Conservation (phyloP, 2,113 vertebrate genomes). For the Rhinopomastus cyanomelas region DNA sequence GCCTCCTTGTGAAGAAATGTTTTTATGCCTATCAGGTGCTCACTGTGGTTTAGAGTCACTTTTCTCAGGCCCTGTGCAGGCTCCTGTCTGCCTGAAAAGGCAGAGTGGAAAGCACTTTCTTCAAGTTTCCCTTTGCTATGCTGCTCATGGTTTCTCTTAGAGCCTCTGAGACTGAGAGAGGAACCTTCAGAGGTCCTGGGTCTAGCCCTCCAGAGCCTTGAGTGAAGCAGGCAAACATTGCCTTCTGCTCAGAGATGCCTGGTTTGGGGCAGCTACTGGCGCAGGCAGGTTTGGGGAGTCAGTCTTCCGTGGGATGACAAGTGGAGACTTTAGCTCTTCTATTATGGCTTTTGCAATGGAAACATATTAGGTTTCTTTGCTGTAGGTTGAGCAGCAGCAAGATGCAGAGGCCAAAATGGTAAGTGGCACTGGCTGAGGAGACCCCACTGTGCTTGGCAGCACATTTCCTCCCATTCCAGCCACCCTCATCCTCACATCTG, state of each 20-base stretch:
- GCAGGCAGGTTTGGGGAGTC: background rate
- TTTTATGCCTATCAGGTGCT: background rate
- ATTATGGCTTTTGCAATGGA: background rate
- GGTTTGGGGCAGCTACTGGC: background rate
- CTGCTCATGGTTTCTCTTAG: accelerated
- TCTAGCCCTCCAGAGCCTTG: background rate
- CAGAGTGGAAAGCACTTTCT: background rate
- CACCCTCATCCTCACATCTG: background rate
- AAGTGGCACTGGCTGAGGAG: background rate
- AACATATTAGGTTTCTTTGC: background rate
- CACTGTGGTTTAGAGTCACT: background rate
- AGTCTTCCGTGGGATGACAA: background rate
- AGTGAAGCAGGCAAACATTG: background rate
- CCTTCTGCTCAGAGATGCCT: background rate
- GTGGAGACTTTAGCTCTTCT: accelerated
- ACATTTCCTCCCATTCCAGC: background rate
- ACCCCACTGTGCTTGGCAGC: background rate
- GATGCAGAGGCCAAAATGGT: background rate
- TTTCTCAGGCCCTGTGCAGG: background rate
- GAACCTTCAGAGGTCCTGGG: background rate
- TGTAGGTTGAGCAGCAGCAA: background rate
- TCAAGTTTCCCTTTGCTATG: background rate
- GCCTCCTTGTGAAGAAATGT: background rate
- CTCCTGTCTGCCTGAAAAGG: background rate
- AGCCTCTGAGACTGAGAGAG: background rate